Base-by-base conservation (phyloP, 2,113 vertebrate genomes). In the Ophthalmotilapia sp. region DNA sequence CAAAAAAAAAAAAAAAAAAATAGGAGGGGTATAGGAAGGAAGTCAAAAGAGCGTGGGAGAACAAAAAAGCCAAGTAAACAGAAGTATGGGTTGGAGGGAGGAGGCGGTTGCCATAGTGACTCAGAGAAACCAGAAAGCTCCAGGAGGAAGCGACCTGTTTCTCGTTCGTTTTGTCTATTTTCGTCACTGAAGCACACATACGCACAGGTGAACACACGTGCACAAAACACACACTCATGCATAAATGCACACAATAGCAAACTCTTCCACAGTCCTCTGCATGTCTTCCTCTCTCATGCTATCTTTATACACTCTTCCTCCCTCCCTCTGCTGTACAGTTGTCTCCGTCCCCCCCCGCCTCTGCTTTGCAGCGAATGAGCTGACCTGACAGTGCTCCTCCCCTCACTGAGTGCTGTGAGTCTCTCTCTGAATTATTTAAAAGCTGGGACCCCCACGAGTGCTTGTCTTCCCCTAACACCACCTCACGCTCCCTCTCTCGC, bases 401-500 rank as follows among this genome's bases (percentile, higher is more conserved):
- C 90, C 93, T 92, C 89, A 87, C 94, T 95, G 91, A 96, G 94
- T 96, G 94, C 95, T 95, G 89, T 62, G 92, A 96, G 93, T 95
- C 95, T 94, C 91, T 90, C 86, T 56, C 85, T 97, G 91, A 97
- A 96, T 96, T 95, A 97, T 97, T 97, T 94, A 97, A 93, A 94
- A 92, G 91, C 92, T 96, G 95, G 95, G 95, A 96, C 95, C 95
- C 96, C 96, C 95, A 95, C 93, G 26, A 96, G 95, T 96, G 95
- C 95, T 96, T 89, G 91, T 95, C 94, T 92, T 91, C 89, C 89
- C 90, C 89, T 88, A 82, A 90, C 91, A 86, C 83, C 85, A 92
- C 86, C 87, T 80, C 86, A 80, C 62, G 7, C 92, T 79, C 87
- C 54, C 56, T 40, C 73, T 45, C 79, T 56, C 33, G 26, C 79